Evolutionary conservation across 2,797 vertebrate species (phyloP), one percentile per base, ranked within the genome.

Genomic region (Pangasius macronema): DNA sequence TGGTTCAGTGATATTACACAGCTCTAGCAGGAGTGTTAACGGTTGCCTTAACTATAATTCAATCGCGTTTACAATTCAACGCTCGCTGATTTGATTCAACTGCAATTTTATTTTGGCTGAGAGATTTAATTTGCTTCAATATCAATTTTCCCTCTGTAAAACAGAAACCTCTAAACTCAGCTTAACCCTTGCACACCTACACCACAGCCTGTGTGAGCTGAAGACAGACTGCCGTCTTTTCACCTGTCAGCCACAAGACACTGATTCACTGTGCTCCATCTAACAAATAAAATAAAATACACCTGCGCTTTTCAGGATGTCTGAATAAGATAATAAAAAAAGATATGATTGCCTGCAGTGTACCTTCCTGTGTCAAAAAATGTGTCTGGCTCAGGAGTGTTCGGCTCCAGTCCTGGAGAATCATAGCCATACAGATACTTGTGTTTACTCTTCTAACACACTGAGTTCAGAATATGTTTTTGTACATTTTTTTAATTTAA

Each of bases 71-170:
- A 65, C 84, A 70, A 80, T 72, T 55, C 75, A 53, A 51, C 49
- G 65, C 63, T 70, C 24, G 18, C 53, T 70, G 77, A 82, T 86
- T 82, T 49, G 67, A 82, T 82, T 75, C 53, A 36, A 24, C 39
- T 82, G 67, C 55, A 73, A 79, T 79, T 85, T 85, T 51, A 49
- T 53, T 84, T 88, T n/a, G 75, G 22, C 87, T 63, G 61, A 30
- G 79, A 84, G 65, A 70, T 81, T 70, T 86, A 42, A 86, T 81
- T 55, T 55, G 27, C 65, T 86, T 81, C 65, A 70, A 27, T 70
- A 86, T 72, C 36, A 36, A 3, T 70, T 81, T 81, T 70, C 51
- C n/a, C 73, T 20, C 7, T 11, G 42, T 51, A 20, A 63, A 79
- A 33, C 63, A 53, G 36, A 42, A 61, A 39, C 79, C 46, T 24